Percentiles rank a stretch among this genome's conserved stretches.
phyloP scores from a whole-genome alignment of 2,797 vertebrate genomes.

The Macropodus opercularis region DNA sequence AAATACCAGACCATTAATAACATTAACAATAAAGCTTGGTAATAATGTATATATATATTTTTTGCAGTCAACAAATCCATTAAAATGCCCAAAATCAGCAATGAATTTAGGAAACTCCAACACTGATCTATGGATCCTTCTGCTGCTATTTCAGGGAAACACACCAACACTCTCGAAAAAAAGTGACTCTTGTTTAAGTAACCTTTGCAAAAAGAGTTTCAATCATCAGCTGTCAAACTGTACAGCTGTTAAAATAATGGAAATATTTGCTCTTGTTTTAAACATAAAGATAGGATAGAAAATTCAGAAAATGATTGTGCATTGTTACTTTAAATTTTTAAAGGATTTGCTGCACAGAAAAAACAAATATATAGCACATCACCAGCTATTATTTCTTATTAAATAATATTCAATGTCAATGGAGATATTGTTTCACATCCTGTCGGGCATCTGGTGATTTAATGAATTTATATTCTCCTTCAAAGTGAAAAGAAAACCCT shows the following conservation, averaged over 20 bases:
- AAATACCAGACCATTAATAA: conserved; percentile 22
- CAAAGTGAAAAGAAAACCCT: conserved; percentile 56
- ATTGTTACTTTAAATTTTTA: conserved; percentile 5
- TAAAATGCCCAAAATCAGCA: conserved; percentile 17
- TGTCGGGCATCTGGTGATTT: conserved; percentile 22
- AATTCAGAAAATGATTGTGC: background rate
- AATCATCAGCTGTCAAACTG: background rate
- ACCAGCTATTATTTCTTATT: conserved; percentile 3
- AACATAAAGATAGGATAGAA: background rate
- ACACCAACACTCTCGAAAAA: background rate
- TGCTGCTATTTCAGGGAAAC: background rate
- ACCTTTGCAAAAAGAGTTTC: background rate
- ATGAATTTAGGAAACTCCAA: background rate
- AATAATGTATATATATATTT: conserved; percentile 21
- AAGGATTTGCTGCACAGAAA: conserved; percentile 9
- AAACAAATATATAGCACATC: conserved; percentile 11
- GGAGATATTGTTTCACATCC: conserved; percentile 21
- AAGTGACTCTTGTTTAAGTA: background rate
- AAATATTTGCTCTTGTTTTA: background rate
- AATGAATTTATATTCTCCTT: conserved; percentile 40
- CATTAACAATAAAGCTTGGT: conserved; percentile 9
- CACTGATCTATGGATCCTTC: too few species aligned
- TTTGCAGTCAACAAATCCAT: conserved; percentile 10
- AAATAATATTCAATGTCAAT: conserved; percentile 20
- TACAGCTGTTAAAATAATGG: background rate